phyloP scores from a whole-genome alignment of 2,113 vertebrate species.

The Eupsittula cactorum region DNA sequence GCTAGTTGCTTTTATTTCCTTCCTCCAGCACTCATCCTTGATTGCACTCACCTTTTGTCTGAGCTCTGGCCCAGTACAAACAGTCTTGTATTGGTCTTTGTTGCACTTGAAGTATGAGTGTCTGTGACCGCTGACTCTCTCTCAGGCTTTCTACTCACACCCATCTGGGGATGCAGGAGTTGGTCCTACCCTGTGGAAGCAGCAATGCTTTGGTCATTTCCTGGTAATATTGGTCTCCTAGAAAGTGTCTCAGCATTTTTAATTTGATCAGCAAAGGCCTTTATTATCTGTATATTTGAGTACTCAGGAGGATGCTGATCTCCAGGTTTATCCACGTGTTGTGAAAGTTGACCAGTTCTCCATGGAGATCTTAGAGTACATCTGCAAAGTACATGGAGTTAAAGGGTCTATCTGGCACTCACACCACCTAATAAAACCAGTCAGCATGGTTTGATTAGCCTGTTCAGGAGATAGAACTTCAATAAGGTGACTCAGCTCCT shows the following conservation, averaged over 20 bases:
- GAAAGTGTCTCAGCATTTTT: neutral
- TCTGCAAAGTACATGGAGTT: neutral
- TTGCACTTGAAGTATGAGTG: neutral
- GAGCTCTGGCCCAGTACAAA: neutral
- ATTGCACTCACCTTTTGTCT: neutral
- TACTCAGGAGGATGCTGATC: neutral
- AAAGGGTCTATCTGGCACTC: neutral
- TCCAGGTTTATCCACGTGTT: neutral
- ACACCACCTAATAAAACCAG: neutral
- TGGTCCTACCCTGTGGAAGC: neutral
- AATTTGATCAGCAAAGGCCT: neutral
- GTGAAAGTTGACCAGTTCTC: neutral
- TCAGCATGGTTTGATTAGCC: neutral
- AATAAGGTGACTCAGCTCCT: constrained; percentile 30
- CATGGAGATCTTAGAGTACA: neutral
- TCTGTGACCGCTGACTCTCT: neutral
- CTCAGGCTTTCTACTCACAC: neutral
- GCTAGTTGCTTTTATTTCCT: neutral
- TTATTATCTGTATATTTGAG: neutral
- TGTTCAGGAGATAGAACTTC: neutral
- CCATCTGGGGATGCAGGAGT: neutral
- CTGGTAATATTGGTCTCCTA: neutral
- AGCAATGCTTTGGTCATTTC: neutral
- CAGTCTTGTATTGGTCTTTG: neutral
- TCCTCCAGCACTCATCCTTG: neutral